Conservation (phyloP, 2,113 vertebrate species). For the Caracal caracal region DNA sequence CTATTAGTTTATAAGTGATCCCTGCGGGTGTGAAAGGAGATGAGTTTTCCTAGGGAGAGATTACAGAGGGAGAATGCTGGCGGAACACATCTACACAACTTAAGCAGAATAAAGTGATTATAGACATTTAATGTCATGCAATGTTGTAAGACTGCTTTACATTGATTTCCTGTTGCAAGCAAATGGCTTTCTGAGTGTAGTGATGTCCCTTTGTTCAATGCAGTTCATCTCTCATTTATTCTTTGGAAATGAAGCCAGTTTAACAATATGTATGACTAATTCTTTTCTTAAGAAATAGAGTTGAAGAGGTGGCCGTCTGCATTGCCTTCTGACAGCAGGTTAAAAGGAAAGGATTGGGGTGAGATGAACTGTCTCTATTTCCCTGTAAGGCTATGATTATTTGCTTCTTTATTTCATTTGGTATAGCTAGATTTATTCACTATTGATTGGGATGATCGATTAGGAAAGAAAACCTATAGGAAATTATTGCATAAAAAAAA, state of each 20-base stretch:
- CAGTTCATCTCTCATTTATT: slow-evolving; percentile 80
- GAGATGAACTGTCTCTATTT: slow-evolving; percentile 32
- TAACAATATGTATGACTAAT: slow-evolving; percentile 75
- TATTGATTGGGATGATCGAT: background rate
- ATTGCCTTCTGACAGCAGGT: slow-evolving; percentile 20
- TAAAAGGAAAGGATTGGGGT: slow-evolving; percentile 66
- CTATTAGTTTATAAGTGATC: slow-evolving; percentile 68
- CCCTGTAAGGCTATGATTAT: slow-evolving; percentile 10
- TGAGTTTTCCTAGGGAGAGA: slow-evolving; percentile 65
- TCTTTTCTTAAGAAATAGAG: slow-evolving; percentile 63
- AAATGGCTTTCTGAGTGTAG: slow-evolving; percentile 62
- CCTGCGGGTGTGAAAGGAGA: slow-evolving; percentile 49
- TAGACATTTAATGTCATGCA: slow-evolving; percentile 69
- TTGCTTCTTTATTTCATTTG: slow-evolving; percentile 42
- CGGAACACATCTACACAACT: slow-evolving; percentile 62
- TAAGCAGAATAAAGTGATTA: slow-evolving; percentile 76
- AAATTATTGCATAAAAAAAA: background rate
- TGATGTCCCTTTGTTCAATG: slow-evolving; percentile 71
- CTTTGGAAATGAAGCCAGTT: slow-evolving; percentile 77
- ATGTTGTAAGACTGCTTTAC: slow-evolving; percentile 69
- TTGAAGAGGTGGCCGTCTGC: slow-evolving; percentile 52
- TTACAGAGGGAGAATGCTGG: slow-evolving; percentile 44
- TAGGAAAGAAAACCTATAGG: background rate
- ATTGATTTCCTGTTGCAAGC: slow-evolving; percentile 76
- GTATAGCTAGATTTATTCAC: slow-evolving; percentile 34